Conservation (phyloP, 1,140 invertebrate genomes). For the Stenopsyche tienmushanensis region DNA sequence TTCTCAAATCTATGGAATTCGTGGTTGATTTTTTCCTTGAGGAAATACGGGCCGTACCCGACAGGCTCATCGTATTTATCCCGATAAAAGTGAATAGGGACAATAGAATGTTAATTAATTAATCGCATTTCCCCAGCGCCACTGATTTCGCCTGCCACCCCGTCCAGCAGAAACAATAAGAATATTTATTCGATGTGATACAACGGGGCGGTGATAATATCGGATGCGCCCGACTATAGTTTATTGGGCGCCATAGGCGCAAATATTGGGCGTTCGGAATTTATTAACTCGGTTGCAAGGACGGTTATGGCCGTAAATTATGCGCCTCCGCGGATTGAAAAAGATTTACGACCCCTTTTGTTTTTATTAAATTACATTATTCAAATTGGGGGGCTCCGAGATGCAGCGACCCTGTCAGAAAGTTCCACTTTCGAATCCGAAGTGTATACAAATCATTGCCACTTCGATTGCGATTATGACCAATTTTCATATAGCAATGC, state of each 20-base stretch:
- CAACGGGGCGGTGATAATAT: conserved; percentile 29
- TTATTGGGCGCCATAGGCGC: conserved; percentile 36
- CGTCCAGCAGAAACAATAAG: conserved; percentile 26
- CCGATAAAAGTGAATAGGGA: too few relatives aligned
- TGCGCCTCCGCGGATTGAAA: conserved; percentile 7
- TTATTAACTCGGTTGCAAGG: conserved; percentile 36
- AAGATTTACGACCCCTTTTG: not conserved
- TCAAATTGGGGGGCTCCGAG: not conserved
- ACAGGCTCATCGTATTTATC: too few relatives aligned
- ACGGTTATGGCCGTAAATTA: conserved; percentile 22
- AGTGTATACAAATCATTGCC: not conserved
- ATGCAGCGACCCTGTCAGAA: not conserved
- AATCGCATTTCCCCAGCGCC: too few relatives aligned
- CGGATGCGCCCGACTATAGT: conserved; percentile 22
- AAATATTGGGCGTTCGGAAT: conserved; percentile 33
- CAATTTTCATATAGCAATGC: too few relatives aligned
- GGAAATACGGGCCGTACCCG: too few relatives aligned
- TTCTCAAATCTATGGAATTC: too few relatives aligned
- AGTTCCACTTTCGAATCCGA: not conserved
- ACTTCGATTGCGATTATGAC: too few relatives aligned
- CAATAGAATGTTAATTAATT: too few relatives aligned
- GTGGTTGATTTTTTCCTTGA: too few relatives aligned
- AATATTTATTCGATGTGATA: conserved; percentile 32
- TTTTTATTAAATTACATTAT: not conserved
- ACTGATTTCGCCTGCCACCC: too few relatives aligned